phyloP scores from a whole-genome alignment of 1,140 invertebrate species.

The Ericerus pela region DNA sequence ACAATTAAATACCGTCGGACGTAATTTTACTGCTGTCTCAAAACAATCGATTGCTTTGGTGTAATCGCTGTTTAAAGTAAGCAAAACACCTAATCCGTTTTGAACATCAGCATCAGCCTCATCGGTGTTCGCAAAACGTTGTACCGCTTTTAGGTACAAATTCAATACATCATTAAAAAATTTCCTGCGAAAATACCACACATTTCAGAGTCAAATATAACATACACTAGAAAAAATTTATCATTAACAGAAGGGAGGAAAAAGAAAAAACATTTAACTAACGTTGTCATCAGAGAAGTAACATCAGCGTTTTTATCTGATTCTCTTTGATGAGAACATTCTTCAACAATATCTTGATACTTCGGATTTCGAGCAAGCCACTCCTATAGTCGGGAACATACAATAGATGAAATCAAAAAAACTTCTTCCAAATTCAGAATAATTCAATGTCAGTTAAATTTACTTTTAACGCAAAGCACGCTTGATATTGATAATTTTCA shows the following conservation, averaged over 20 bases:
- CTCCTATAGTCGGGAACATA: constrained; percentile 13
- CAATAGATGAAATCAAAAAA: constrained; percentile 5
- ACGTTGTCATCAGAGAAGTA: background rate
- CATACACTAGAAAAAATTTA: no score
- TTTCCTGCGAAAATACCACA: constrained; percentile 37
- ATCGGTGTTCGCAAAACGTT: constrained; percentile 45
- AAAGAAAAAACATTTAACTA: no score
- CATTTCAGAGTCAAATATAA: no score
- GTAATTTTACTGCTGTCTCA: constrained; percentile 66
- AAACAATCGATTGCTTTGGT: constrained; percentile 96
- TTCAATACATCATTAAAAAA: constrained; percentile 55
- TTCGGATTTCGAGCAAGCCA: constrained; percentile 16
- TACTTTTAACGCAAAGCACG: constrained; percentile 47
- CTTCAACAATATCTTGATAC: constrained; percentile 11
- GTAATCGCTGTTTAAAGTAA: constrained; percentile 86
- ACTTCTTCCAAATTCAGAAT: no score
- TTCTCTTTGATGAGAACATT: background rate
- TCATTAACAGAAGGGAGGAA: no score
- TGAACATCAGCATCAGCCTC: constrained; percentile 88
- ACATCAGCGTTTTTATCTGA: background rate
- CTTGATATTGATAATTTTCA: constrained; percentile 67
- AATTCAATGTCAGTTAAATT: no score
- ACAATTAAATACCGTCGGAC: constrained; percentile 47
- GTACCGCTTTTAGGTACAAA: constrained; percentile 71
- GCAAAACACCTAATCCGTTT: constrained; percentile 85